These are phyloP conservation scores for Noturus placidus DNA, from an alignment of 2,113 vertebrate genomes.

Conservation along the genomic window DNA sequence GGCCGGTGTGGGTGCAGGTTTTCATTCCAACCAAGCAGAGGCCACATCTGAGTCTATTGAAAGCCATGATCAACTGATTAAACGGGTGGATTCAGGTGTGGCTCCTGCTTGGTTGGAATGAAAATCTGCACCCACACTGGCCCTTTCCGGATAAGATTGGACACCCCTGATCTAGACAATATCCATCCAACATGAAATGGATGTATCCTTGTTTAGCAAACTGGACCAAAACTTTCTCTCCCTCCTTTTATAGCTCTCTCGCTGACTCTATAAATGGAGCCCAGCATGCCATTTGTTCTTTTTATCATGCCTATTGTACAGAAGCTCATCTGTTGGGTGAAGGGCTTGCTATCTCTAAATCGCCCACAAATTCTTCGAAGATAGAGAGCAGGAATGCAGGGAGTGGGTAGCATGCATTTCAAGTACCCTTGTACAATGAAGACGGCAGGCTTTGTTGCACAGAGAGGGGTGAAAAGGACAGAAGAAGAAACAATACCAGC, in stretches of 20 bases:
- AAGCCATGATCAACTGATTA: too few relatives aligned
- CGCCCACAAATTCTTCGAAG: slow-evolving; percentile 64
- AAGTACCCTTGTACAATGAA: slow-evolving; percentile 62
- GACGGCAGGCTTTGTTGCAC: slow-evolving; percentile 67
- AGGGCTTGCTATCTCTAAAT: slow-evolving; percentile 53
- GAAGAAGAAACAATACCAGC: slow-evolving; percentile 64
- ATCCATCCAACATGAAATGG: neutral
- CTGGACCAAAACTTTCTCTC: neutral
- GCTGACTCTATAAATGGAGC: slow-evolving; percentile 51
- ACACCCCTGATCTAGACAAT: too few relatives aligned
- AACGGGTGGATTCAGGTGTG: too few relatives aligned
- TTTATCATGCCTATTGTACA: slow-evolving; percentile 52
- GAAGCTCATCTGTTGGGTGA: slow-evolving; percentile 58
- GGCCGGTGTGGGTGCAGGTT: too few relatives aligned
- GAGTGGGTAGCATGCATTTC: slow-evolving; percentile 65
- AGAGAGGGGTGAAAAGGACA: slow-evolving; percentile 54
- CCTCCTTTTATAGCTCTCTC: slow-evolving; percentile 48
- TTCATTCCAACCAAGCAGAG: too few relatives aligned
- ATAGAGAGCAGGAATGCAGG: slow-evolving; percentile 65
- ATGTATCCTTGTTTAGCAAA: neutral
- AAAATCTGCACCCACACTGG: too few relatives aligned
- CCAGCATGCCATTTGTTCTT: slow-evolving; percentile 57
- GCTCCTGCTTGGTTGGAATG: too few relatives aligned
- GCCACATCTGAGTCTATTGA: too few relatives aligned
- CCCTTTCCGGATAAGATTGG: too few relatives aligned